Evolutionary conservation across 1,140 invertebrate genomes (phyloP).

Genomic region (Lordiphosa stackelbergi): DNA sequence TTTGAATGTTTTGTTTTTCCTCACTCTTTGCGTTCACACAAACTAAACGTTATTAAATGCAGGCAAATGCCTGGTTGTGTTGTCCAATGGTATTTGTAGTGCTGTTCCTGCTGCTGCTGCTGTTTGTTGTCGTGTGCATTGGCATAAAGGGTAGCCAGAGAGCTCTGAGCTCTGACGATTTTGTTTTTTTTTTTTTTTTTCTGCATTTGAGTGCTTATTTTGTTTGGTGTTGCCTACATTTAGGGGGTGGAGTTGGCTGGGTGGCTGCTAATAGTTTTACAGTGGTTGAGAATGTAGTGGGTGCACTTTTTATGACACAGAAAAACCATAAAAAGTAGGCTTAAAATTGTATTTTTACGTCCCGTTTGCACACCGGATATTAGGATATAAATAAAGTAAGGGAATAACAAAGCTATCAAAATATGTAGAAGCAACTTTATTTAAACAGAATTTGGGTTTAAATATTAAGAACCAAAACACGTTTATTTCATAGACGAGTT

Average conservation of each 20-base stretch:
- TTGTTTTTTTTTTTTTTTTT: conserved; percentile 21
- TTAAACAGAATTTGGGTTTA: too few relatives aligned
- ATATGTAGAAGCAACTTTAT: too few relatives aligned
- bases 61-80: conserved; percentile 50
- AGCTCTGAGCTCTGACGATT: conserved; percentile 19
- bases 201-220: conserved; percentile 55
- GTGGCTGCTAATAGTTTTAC: conserved; percentile 12
- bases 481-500: too few relatives aligned
- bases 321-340: too few relatives aligned
- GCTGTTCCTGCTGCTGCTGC: conserved; percentile 26
- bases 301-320: too few relatives aligned
- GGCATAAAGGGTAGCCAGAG: conserved; percentile 39
- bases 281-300: conserved; percentile 24
- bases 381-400: too few relatives aligned
- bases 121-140: conserved; percentile 32
- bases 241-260: conserved; percentile 20
- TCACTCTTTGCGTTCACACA: conserved; percentile 43
- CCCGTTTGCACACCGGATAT: too few relatives aligned
- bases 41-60: conserved; percentile 74
- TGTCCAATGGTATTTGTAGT: conserved; percentile 52
- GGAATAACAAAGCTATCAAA: too few relatives aligned
- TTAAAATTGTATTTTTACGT: too few relatives aligned
- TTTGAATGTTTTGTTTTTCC: conserved; percentile 42
- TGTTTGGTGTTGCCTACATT: conserved; percentile 62
- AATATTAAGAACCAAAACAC: too few relatives aligned